Base-by-base conservation (phyloP, 1,140 invertebrate genomes). In the Cryptotermes secundus region DNA sequence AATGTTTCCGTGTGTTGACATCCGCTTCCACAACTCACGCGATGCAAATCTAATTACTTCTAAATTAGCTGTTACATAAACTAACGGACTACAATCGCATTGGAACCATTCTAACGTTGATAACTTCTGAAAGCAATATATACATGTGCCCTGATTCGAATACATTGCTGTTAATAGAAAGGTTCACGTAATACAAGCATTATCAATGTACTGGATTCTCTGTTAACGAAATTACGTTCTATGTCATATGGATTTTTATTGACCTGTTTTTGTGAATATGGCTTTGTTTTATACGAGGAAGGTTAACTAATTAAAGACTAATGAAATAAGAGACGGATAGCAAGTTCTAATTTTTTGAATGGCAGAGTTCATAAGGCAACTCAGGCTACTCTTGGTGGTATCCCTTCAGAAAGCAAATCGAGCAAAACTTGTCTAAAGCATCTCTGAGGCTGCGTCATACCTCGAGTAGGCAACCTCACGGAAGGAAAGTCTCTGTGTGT, bases 51-150 rank as follows among this genome's bases (percentile, higher is more conserved):
- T 72, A 72, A 72, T 72, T 72, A 72, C 59, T 72, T 72, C 59
- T 72, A 72, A 72, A 72, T 72, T 72, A 72, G 59, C 59, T 72
- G n/a, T 72, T 72, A 72, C 59, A 72, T 72, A 72, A 72, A 72
- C 59, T 72, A n/a, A 1, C n/a, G 6, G 26, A 72, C 59, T 72
- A 72, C 26, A 72, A 72, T 72, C 59, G 59, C n/a, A 72, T 72
- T 72, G 59, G 59, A 31, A 31, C 26, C 59, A 72, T 72, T 72
- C 59, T 72, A 72, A 72, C 59, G 59, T 72, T 72, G 59, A 72
- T 31, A 72, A 72, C 26, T 72, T 72, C 59, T 72, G 59, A 72
- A 72, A 72, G 31, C 59, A 72, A 72, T n/a, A 31, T 14, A 72
- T 72, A 31, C 59, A n/a, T 72, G 59, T 72, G 59, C n/a, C 31